These are phyloP conservation scores for Clamator glandarius DNA, from an alignment of 2,797 vertebrate species.

Conservation along the genomic window DNA sequence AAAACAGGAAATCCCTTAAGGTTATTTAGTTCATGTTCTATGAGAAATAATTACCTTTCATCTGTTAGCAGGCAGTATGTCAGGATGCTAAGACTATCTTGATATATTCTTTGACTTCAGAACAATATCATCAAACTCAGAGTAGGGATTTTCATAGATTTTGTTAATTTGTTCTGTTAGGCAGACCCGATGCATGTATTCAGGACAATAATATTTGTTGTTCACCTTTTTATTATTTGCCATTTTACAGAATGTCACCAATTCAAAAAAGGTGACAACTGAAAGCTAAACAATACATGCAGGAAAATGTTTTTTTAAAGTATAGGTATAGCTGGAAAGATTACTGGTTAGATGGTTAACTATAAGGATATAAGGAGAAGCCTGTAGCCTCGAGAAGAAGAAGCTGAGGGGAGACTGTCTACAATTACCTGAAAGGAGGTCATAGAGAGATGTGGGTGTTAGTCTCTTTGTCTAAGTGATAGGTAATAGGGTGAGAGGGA, in stretches of 20 bases:
- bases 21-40: background rate
- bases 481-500: too few species aligned
- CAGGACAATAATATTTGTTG: accelerated
- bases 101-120: background rate
- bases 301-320: background rate
- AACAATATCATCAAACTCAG: background rate
- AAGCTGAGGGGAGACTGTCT: too few species aligned
- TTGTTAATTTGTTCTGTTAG: background rate
- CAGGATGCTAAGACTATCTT: background rate
- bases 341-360: background rate
- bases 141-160: background rate
- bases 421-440: too few species aligned
- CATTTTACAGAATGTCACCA: background rate
- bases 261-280: background rate
- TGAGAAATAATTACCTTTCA: background rate
- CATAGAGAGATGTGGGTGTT: too few species aligned
- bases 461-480: too few species aligned
- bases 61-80: background rate
- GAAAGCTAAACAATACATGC: background rate
- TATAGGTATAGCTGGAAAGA: background rate
- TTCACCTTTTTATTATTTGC: background rate
- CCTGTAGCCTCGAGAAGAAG: too few species aligned
- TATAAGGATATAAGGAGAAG: background rate
- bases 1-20: background rate
- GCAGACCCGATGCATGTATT: background rate